Base-by-base conservation (phyloP, 23 tunicate species). In the Trididemnum nubilum region DNA sequence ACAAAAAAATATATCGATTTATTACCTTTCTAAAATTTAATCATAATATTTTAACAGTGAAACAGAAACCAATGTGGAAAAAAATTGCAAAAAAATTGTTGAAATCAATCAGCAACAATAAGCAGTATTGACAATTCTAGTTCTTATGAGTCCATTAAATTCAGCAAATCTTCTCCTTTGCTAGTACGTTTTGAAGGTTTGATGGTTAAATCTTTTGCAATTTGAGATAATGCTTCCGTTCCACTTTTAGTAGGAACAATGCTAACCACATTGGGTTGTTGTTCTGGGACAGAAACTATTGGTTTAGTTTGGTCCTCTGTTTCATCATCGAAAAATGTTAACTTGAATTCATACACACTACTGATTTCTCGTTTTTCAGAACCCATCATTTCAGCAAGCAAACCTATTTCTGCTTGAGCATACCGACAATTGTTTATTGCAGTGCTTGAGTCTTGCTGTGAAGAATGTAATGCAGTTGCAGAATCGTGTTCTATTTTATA, bases 371-470 rank as follows among this genome's bases (percentile, higher is more conserved):
- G 30, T 15, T 72, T 35, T 26, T 66, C 61, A 22, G 90, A 37
- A 2, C 98, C 98, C 2, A 93, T 44, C 52, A 93, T 78, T 44
- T 88, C 86, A 2, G 91, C 83, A 22, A 93, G 84, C 35, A 93
- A 58, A n/a, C 72, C 74, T 0, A 87, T 65, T 50, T 93, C 98
- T 18, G 98, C 98, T 34, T 87, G 73, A 36, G 92, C 98, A 21
- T 64, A 32, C 2, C 37, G 38, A 60, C 60, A 80, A 15, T 35
- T 37, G 15, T 59, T 39, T 2, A 2, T 38, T 15, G 78, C 15
- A 5, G 9, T 28, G 21, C 35, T 21, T 22, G 67, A 2, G 1
- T 21, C 38, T 15, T 37, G 63, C 2, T 77, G 24, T 2, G 33
- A 40, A 28, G 29, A 60, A 44, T 40, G 29, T 2, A 30, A n/a